Base-by-base conservation (phyloP, 2,888 invertebrate species). In the Eugnorisma glareosa region DNA sequence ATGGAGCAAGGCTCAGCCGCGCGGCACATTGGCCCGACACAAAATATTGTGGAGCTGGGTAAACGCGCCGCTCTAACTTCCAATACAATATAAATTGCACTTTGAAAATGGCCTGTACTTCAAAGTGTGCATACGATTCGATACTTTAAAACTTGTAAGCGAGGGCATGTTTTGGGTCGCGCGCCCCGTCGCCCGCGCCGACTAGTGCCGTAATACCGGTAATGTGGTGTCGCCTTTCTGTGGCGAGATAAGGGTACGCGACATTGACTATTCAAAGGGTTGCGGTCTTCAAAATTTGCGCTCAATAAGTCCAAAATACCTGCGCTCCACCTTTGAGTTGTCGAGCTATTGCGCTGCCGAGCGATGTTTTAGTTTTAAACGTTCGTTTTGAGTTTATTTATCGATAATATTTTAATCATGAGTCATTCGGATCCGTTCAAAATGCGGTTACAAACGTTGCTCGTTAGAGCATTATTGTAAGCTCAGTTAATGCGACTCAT, bases 251-350 rank as follows among this genome's bases (percentile, higher is more conserved):
- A 96, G 96, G 96, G 96, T 94, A 95, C 94, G 95, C 96, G 96
- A 96, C 96, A 96, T 96, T 96, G 96, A 96, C 96, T 96, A 96
- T 96, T 96, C 96, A 96, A 96, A 96, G 96, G 96, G 96, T 94
- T 96, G 96, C 92, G 96, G 96, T 96, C 95, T 93, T 95, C 95
- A 95, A 96, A 96, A 96, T 96, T 96, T 95, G 94, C 95, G 96
- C 95, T 96, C 96, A 95, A 96, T 96, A 96, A 95, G 93, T 94
- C 90, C 92, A 92, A 94, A 95, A 95, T 95, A 95, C 93, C 94
- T 94, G 92, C 87, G 89, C 90, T 91, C 86, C 89, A 93, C 92
- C 92, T 94, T 92, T 92, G 91, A 90, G 89, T 92, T 90, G 91
- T n/a, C 91, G 92, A 90, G 90, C 88, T 89, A 91, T 91, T 92